Base-by-base conservation (phyloP, 2,888 invertebrate species). In the Lepidocyrtoides sp. region DNA sequence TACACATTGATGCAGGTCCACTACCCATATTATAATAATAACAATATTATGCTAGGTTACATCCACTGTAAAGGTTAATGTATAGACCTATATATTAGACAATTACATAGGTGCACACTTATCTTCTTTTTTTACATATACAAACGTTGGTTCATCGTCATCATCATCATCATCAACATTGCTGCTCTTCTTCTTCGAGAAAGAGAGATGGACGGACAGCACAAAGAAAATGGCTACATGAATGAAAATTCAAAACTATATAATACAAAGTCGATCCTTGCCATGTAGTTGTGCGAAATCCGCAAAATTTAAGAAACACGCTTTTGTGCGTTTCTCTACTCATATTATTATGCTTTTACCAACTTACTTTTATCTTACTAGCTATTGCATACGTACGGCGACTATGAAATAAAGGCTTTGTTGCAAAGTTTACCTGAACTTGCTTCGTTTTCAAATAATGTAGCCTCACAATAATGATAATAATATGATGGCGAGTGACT, bases 1-100 rank as follows among this genome's bases (percentile, higher is more conserved):
- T 44, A 75, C 60, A 87, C 82, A 79, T 72, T 87, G 81, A 75
- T 88, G 89, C 89, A 92, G 89, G 89, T 92, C 89, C 85, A 48
- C 75, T 82, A 86, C 91, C 85, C 60, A 91, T 26, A 75, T 48
- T 26, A 44, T 17, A 75, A 48, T 48, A 48, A 44, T 17, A 75
- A 48, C 44, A 20, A 63, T 87, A 77, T 77, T 48, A 84, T 79
- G 44, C 17, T 77, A 48, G 75, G n/a, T n/a, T 75, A 51, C n/a
- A 51, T 48, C 41, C 87, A 79, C 54, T 79, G 79, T 51, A 79
- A 66, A 63, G 75, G 75, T 75, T 75, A 44, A 48, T 26, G 44
- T 75, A 75, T 75, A 75, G 75, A 44, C 75, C 75, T 75, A 75
- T 77, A 60, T 75, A 44, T 23, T 17, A 29, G 44, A 72, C 72